phyloP scores from a whole-genome alignment of 2,113 vertebrate genomes.

The Engystomops pustulosus region DNA sequence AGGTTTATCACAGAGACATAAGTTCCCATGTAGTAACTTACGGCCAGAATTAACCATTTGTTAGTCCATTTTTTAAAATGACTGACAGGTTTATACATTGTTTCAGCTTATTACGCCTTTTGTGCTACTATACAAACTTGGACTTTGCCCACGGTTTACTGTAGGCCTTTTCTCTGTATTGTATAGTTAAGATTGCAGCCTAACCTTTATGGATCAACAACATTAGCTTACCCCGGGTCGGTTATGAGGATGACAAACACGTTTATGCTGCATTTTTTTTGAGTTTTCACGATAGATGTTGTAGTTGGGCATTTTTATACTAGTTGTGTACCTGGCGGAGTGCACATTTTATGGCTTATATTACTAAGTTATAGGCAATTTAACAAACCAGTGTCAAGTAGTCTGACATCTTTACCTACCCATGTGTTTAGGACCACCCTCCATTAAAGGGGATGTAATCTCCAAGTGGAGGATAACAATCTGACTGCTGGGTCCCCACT shows the following conservation, averaged over 20 bases:
- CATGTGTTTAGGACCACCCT: too few species aligned
- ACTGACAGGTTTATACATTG: background rate
- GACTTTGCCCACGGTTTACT: conserved; percentile 1
- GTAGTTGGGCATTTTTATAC: background rate
- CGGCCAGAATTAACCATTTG: background rate
- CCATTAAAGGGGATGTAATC: too few species aligned
- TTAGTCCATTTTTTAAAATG: background rate
- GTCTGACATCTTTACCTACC: too few species aligned
- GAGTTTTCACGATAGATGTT: conserved; percentile 5
- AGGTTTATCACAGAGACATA: background rate
- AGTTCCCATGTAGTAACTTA: background rate
- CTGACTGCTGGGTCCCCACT: too few species aligned
- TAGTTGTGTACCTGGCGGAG: background rate
- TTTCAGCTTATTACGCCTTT: background rate
- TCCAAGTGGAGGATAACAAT: too few species aligned
- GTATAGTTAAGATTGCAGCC: background rate
- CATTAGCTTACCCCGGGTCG: background rate
- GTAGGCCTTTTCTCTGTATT: background rate
- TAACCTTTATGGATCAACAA: conserved; percentile 20
- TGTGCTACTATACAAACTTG: background rate
- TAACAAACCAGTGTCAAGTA: background rate
- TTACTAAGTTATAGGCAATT: conserved; percentile 5
- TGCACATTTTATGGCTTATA: background rate
- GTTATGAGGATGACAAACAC: background rate
- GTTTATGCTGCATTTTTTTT: conserved; percentile 4